Base-by-base conservation (phyloP, 2,113 vertebrate species). In the Neogobius melanostomus region DNA sequence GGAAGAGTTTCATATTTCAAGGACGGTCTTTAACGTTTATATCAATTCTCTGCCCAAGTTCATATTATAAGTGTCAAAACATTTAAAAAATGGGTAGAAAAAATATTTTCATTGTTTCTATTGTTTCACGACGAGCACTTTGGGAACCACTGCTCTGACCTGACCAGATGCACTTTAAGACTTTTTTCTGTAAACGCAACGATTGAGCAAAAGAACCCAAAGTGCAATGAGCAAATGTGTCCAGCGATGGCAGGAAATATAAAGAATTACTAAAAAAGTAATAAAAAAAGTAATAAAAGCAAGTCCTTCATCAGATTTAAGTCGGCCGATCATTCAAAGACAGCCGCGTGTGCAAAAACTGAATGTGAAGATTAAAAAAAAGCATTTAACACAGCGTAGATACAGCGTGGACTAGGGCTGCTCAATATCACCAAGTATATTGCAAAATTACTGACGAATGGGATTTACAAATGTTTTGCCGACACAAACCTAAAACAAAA, bases 291-390 rank as follows among this genome's bases (percentile, higher is more conserved):
- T 15, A 11, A 12, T 59, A 42, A 14, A 59, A 42, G 5, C 9
- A n/a, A 59, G 8, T 59, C 56, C 28, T 59, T 36, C 56, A 59
- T 14, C 11, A 73, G 53, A 56, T 56, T 36, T 36, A 56, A 56
- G 6, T 6, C 42, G 1, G 2, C 2, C 6, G 17, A 44, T 36
- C 49, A 59, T 49, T 21, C 44, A 63, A 67, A 80, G 44, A 79
- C 65, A 79, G 65, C 59, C 59, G 57, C 48, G 51, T 53, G 71
- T 12, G 47, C 60, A 82, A 85, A 82, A 64, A 85, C 83, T 81
- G 85, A 88, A 82, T 85, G 0, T 53, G 49, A 71, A 64, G 44
- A 59, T 28, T 21, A 71, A 62, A 65, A 45, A 67, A 71, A 15
- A 16, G 64, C 8, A 45, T n/a, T 21, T 42, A 67, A 46, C 42